Conservation (phyloP, 2,888 invertebrate genomes). For the Drosophila flavopinicola region DNA sequence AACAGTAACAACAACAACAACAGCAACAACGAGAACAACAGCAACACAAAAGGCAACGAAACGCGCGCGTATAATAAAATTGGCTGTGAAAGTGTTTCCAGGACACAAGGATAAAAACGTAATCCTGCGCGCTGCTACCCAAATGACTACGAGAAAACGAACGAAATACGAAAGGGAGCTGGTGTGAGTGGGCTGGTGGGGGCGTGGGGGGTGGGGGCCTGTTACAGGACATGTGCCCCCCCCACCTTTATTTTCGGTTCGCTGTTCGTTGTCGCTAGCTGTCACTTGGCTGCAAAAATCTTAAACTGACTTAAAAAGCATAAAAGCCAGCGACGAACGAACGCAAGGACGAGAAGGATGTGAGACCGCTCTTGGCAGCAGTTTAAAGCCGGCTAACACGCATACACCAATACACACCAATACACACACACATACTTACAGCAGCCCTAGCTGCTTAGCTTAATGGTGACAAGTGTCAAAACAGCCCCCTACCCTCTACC, state of each 20-base stretch:
- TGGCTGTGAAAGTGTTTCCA: constrained; percentile 78
- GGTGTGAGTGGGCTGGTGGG: not conserved
- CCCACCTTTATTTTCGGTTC: constrained; percentile 8
- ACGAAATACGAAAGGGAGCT: constrained; percentile 13
- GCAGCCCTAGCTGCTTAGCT: constrained; percentile 61
- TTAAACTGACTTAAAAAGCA: constrained; percentile 76
- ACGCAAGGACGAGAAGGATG: too few species aligned
- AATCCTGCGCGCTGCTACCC: constrained; percentile 70
- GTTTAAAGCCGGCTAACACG: constrained; percentile 58
- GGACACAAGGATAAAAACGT: constrained; percentile 74
- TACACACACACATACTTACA: constrained; percentile 7
- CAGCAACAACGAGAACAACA: constrained; percentile 14
- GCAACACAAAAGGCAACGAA: constrained; percentile 53
- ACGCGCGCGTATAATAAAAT: constrained; percentile 70
- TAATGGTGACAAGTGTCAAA: constrained; percentile 78
- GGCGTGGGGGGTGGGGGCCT: not conserved
- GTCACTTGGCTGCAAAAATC: constrained; percentile 67
- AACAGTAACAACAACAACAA: constrained; percentile 24
- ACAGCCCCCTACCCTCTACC: constrained; percentile 28
- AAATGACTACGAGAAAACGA: constrained; percentile 67
- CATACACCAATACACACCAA: constrained; percentile 5
- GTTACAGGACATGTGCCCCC: constrained; percentile 38
- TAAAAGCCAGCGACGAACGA: constrained; percentile 52
- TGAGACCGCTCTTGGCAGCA: constrained; percentile 60
- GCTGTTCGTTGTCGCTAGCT: constrained; percentile 51